Percentiles rank a stretch among this genome's conserved stretches.
phyloP scores from a whole-genome alignment of 2,797 vertebrate species.

The Pithecia hirsuta region DNA sequence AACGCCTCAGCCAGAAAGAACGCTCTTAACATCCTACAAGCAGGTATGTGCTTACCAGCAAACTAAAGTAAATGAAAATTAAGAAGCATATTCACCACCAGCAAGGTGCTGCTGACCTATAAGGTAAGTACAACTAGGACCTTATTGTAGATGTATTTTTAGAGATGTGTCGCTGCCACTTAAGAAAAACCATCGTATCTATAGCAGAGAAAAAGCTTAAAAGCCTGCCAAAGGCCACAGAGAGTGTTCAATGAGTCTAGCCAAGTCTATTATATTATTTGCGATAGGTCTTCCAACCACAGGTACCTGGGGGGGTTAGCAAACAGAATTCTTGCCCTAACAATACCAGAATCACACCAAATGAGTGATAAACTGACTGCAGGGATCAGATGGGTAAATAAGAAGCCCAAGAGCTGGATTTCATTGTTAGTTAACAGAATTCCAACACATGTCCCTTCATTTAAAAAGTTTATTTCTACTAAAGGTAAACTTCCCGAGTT shows the following conservation, averaged over 20 bases:
- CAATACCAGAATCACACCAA: neutral
- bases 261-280: neutral
- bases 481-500: slow-evolving; percentile 31
- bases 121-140: slow-evolving; percentile 55
- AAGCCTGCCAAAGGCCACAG: slow-evolving; percentile 13
- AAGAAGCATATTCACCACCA: neutral
- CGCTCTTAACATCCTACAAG: neutral
- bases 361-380: neutral
- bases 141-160: neutral
- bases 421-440: neutral
- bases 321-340: neutral
- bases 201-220: slow-evolving; percentile 31
- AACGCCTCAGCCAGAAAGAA: neutral
- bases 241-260: neutral
- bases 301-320: neutral
- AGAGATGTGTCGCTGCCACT: neutral
- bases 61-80: slow-evolving; percentile 24
- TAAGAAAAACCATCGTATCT: slow-evolving; percentile 5
- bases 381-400: neutral
- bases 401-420: neutral
- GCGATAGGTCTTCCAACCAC: neutral
- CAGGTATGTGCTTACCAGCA: slow-evolving; percentile 53
- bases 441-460: neutral
- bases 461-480: slow-evolving; percentile 30
- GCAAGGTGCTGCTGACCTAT: neutral